Base-by-base conservation (phyloP, 2,797 vertebrate genomes). In the Gila robusta region DNA sequence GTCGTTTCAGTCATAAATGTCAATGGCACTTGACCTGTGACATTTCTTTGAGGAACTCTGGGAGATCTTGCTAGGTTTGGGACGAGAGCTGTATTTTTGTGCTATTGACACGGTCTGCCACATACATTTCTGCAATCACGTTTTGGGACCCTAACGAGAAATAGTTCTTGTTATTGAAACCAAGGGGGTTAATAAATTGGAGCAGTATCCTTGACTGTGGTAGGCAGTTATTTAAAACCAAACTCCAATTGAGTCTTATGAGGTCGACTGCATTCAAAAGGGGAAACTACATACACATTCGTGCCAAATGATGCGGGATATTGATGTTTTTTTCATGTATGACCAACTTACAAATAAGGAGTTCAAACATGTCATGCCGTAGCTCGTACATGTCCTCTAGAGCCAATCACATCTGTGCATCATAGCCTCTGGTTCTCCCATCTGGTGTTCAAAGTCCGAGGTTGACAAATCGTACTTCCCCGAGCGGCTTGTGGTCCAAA, bases 401-500 rank as follows among this genome's bases (percentile, higher is more conserved):
- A 66, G 64, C 64, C 64, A 66, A 66, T 66, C 64, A 2, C 52
- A 59, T 26, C 35, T 23, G 2, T 73, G 17, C 52, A n/a, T 64
- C 56, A 16, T 37, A 76, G 39, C 26, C 26, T 44, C 52, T 21
- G 70, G 7, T 23, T 69, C 49, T 56, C 59, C 23, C 41, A 5
- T 66, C 16, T 41, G 73, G 28, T 17, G 23, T 62, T 44, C 10
- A 14, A 41, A 52, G 28, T 32, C 21, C 9, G 62, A 56, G 47
- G 26, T 26, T 5, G 17, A 41, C 23, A 41, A 64, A 62, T 81
- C 19, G 4, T 59, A 12, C 23, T 66, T 72, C 32, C 56, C 78
- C 1, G 3, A 64, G 66, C 41, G 69, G 37, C 76, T 49, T 69
- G 37, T 64, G 90, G 90, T 91, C 89, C 90, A 92, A 91, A 70